phyloP scores from a whole-genome alignment of 1,140 invertebrate genomes.

The Coelopa frigida region DNA sequence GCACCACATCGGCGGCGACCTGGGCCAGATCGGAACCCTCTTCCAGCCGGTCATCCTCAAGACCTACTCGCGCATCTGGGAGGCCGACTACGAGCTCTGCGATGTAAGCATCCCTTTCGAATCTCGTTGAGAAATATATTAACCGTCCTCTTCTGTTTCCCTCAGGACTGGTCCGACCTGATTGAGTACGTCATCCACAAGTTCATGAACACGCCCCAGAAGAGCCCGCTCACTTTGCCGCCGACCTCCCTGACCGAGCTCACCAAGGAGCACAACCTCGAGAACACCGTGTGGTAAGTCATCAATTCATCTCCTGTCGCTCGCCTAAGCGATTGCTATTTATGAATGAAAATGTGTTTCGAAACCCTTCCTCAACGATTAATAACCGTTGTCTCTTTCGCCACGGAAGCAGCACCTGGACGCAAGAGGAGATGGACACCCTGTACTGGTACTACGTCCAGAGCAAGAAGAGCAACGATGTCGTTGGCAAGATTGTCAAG shows the following conservation, averaged over 20 bases:
- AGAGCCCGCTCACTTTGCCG: constrained; percentile 27
- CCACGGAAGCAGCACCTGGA: constrained; percentile 47
- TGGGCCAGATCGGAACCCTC: constrained; percentile 55
- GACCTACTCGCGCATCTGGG: constrained; percentile 67
- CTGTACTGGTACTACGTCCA: constrained; percentile 60
- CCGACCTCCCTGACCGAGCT: constrained; percentile 29
- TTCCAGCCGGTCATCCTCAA: constrained; percentile 68
- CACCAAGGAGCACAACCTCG: constrained; percentile 41
- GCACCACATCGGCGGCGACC: constrained; percentile 73
- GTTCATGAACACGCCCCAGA: constrained; percentile 59
- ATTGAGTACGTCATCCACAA: constrained; percentile 71
- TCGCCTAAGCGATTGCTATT: neutral
- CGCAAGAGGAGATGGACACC: constrained; percentile 55
- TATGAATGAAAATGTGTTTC: too few relatives aligned
- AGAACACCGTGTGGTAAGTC: constrained; percentile 33
- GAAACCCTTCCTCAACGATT: too few relatives aligned
- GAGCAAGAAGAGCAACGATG: constrained; percentile 50
- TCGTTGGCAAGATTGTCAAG: constrained; percentile 54
- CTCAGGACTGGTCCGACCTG: constrained; percentile 68
- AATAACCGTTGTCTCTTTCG: constrained; percentile 1
- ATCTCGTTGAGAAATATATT: neutral
- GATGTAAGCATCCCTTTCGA: constrained; percentile 51
- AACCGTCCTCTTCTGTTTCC: neutral
- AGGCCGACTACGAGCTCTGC: constrained; percentile 61
- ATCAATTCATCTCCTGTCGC: too few relatives aligned